Evolutionary conservation across 2,797 vertebrate species (phyloP).

Genomic region (Sebastiscus tertius): DNA sequence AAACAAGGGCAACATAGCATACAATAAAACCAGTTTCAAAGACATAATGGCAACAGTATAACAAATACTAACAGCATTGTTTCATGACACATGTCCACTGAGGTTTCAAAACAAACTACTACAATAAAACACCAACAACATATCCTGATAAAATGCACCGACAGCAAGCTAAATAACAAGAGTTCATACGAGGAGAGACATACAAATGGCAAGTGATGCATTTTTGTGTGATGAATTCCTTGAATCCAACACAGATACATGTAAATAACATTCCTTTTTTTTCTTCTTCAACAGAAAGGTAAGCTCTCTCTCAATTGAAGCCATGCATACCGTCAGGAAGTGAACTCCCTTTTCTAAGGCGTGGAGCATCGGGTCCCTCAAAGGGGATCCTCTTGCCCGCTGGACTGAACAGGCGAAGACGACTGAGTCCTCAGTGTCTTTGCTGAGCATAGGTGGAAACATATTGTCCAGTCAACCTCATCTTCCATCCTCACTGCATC

Average conservation of each 20-base stretch:
- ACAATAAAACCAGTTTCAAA: slow-evolving; percentile 44
- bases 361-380: slow-evolving; percentile 30
- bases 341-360: slow-evolving; percentile 54
- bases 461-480: neutral
- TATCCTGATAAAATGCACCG: slow-evolving; percentile 38
- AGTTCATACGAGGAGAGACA: slow-evolving; percentile 28
- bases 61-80: slow-evolving; percentile 44
- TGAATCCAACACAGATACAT: slow-evolving; percentile 48
- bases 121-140: slow-evolving; percentile 36
- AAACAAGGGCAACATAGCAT: slow-evolving; percentile 39
- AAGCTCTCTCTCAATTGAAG: slow-evolving; percentile 50
- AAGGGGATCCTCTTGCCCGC: slow-evolving; percentile 32
- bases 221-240: slow-evolving; percentile 27
- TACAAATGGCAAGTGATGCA: slow-evolving; percentile 20
- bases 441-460: slow-evolving; percentile 23
- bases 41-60: slow-evolving; percentile 43
- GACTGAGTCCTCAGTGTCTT: slow-evolving; percentile 26
- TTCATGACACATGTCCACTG: slow-evolving; percentile 34
- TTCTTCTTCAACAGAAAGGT: slow-evolving; percentile 17
- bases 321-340: slow-evolving; percentile 48
- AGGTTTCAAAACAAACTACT: slow-evolving; percentile 30
- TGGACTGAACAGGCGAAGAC: slow-evolving; percentile 39
- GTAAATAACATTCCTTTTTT: slow-evolving; percentile 53
- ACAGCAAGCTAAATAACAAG: slow-evolving; percentile 36
- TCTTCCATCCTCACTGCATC: slow-evolving; percentile 54